A percentile compares a stretch with the other conserved stretches of the same genome.
Conservation (phyloP, 2,888 invertebrate genomes). For the Epirrhoe alternata region DNA sequence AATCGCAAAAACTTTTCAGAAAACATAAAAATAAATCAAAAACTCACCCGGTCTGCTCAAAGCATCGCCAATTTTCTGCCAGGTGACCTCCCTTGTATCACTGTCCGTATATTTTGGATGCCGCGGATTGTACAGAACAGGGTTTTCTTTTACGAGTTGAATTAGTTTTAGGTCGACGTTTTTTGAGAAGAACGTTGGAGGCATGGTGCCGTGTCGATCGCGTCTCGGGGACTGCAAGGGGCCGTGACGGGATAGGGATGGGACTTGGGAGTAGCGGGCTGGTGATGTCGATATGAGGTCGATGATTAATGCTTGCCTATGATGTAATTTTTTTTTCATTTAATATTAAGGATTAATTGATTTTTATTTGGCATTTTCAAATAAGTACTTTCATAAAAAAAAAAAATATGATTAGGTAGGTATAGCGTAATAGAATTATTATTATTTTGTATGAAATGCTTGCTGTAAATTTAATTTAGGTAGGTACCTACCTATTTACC, state of each 20-base stretch:
- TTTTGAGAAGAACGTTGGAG: slow-evolving; percentile 65
- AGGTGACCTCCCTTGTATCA: slow-evolving; percentile 69
- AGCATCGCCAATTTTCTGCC: slow-evolving; percentile 75
- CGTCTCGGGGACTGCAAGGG: slow-evolving; percentile 39
- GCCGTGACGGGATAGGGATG: slow-evolving; percentile 43
- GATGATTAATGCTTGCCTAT: slow-evolving; percentile 7
- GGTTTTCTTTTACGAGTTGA: slow-evolving; percentile 65
- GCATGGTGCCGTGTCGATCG: slow-evolving; percentile 55
- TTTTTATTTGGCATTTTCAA: too few species aligned
- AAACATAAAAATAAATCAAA: slow-evolving; percentile 18
- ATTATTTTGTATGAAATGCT: too few species aligned
- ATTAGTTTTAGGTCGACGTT: slow-evolving; percentile 65
- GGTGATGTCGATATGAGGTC: background rate
- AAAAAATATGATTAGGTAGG: too few species aligned
- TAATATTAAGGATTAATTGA: too few species aligned
- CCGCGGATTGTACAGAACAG: slow-evolving; percentile 66
- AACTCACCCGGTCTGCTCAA: slow-evolving; percentile 70
- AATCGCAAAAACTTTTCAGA: background rate
- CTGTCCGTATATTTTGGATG: slow-evolving; percentile 68
- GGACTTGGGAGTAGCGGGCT: slow-evolving; percentile 14
- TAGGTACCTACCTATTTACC: too few species aligned
- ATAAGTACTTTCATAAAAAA: too few species aligned
- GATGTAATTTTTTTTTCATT: background rate
- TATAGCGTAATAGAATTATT: too few species aligned
- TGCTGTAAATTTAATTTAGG: too few species aligned